These are phyloP conservation scores for Tineola bisselliella DNA, from an alignment of 2,888 invertebrate genomes.

Conservation along the genomic window DNA sequence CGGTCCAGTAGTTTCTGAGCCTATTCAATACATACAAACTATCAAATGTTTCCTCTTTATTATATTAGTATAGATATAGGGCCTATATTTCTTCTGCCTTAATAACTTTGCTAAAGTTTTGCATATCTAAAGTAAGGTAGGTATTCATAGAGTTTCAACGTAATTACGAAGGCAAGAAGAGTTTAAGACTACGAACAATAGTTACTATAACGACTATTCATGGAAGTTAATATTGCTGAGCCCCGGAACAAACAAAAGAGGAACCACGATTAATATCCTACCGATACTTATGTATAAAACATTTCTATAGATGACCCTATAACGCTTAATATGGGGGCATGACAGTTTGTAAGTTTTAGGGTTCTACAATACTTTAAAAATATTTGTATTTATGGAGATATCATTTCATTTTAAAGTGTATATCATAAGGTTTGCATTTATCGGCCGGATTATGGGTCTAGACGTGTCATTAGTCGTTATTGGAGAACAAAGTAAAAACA, in stretches of 20 bases:
- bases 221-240: slow-evolving; percentile 13
- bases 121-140: background rate
- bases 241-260: slow-evolving; percentile 12
- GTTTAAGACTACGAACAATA: slow-evolving; percentile 7
- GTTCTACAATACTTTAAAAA: no score
- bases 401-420: no score
- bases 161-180: slow-evolving; percentile 1
- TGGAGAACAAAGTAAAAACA: no score
- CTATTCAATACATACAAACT: no score
- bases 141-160: background rate
- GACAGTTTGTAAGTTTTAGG: no score
- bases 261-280: slow-evolving; percentile 9
- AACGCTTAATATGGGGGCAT: background rate
- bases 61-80: no score
- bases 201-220: slow-evolving; percentile 11
- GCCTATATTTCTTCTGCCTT: background rate
- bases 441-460: no score
- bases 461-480: no score
- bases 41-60: no score
- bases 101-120: background rate
- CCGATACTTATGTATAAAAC: background rate
- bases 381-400: background rate
- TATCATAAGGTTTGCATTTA: no score
- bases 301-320: background rate
- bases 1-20: no score